phyloP scores from a whole-genome alignment of 2,797 vertebrate genomes.

The Anisognathus igniventris region DNA sequence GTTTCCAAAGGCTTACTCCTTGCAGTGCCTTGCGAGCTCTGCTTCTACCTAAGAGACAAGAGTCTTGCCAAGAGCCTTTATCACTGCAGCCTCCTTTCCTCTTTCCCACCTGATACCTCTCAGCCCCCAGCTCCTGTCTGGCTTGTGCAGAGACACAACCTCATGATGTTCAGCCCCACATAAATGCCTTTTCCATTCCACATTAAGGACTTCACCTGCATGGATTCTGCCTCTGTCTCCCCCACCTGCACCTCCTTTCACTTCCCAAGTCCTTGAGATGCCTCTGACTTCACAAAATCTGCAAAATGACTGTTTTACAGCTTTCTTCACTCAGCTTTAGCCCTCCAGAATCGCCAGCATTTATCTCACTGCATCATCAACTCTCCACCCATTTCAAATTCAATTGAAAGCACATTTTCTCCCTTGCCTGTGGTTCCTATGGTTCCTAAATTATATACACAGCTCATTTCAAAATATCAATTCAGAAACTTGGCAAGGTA shows the following conservation, averaged over 20 bases:
- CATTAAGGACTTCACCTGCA: neutral
- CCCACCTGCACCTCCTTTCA: neutral
- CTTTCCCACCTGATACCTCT: rapidly evolving
- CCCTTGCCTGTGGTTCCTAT: constrained; percentile 8
- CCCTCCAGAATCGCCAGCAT: neutral
- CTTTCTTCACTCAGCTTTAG: neutral
- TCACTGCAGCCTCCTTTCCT: neutral
- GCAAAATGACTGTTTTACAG: neutral
- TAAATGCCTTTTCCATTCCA: neutral
- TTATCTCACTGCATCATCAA: constrained; percentile 16
- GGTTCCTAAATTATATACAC: constrained; percentile 32
- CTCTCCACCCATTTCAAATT: constrained; percentile 10
- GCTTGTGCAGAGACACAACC: neutral
- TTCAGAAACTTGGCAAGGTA: constrained; percentile 44
- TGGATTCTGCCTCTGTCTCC: neutral
- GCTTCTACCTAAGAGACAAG: neutral
- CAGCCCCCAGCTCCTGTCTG: rapidly evolving
- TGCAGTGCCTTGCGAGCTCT: neutral
- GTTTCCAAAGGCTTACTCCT: neutral
- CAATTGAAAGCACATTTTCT: constrained; percentile 43
- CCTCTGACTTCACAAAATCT: neutral
- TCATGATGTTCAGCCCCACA: neutral
- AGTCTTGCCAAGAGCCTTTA: neutral
- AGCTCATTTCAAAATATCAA: constrained; percentile 39
- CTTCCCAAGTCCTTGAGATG: neutral